These are phyloP conservation scores for Rhagonycha lutea DNA, from an alignment of 2,888 invertebrate species.

Conservation along the genomic window DNA sequence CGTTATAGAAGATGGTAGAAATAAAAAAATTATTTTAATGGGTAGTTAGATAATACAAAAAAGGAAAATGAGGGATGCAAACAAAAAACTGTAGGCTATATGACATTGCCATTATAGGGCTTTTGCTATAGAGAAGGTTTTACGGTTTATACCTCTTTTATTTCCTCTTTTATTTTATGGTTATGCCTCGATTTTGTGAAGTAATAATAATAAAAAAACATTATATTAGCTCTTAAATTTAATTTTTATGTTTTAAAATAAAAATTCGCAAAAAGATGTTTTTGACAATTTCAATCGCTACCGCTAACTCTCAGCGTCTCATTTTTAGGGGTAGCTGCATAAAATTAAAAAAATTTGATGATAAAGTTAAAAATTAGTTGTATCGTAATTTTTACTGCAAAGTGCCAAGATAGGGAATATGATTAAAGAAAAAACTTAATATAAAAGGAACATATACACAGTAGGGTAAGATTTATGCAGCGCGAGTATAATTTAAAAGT, in stretches of 20 bases:
- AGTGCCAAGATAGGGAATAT: constrained; percentile 1
- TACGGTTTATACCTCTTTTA: constrained; percentile 50
- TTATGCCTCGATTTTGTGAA: constrained; percentile 47
- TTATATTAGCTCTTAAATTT: constrained; percentile 47
- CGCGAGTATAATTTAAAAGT: constrained; percentile 49
- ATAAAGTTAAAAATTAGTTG: constrained; percentile 1
- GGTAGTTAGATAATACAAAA: constrained; percentile 22
- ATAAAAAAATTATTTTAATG: constrained; percentile 17
- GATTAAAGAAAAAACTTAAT: constrained; percentile 26
- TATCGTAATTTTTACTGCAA: constrained; percentile 3
- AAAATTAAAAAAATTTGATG: not conserved
- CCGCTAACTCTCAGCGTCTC: not conserved
- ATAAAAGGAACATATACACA: constrained; percentile 34
- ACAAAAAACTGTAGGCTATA: constrained; percentile 44
- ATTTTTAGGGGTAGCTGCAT: not conserved
- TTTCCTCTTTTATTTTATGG: constrained; percentile 50
- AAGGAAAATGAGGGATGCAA: constrained; percentile 40
- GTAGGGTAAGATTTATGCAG: constrained; percentile 47
- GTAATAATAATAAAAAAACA: constrained; percentile 49
- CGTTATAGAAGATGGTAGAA: not conserved
- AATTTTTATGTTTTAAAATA: constrained; percentile 42
- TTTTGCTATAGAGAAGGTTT: constrained; percentile 46
- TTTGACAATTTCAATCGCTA: not conserved
- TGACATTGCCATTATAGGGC: constrained; percentile 43
- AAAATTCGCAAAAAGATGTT: not conserved